A percentile compares a stretch with the other conserved stretches of the same genome.
Conservation (phyloP, 2,797 vertebrate genomes). For the Lacerta bilineata region DNA sequence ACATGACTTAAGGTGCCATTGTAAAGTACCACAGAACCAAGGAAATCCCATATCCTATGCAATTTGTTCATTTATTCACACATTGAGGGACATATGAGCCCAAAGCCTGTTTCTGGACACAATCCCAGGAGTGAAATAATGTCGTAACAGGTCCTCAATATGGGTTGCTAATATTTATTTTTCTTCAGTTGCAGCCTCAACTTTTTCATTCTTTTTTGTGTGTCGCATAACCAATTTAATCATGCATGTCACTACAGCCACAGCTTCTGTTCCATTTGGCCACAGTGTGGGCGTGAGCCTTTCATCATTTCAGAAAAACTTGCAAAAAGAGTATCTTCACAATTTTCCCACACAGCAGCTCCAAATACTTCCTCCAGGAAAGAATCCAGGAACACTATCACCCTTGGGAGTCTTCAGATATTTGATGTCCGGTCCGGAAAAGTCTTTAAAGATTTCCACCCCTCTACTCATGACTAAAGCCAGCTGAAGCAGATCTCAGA, state of each 20-base stretch:
- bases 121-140: not conserved
- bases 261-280: not conserved
- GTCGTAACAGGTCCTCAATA: not conserved
- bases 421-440: not conserved
- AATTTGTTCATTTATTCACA: not conserved
- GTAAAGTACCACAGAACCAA: not conserved
- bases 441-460: slow-evolving; percentile 4
- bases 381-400: slow-evolving; percentile 1
- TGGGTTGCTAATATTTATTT: not conserved
- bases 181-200: not conserved
- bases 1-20: not conserved
- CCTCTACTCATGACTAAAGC: slow-evolving; percentile 15
- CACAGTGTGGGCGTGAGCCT: not conserved
- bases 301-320: slow-evolving; percentile 18
- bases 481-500: slow-evolving; percentile 39
- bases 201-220: not conserved
- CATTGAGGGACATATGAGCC: not conserved
- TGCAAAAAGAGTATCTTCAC: slow-evolving; percentile 15
- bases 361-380: slow-evolving; percentile 7
- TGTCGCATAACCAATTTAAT: not conserved
- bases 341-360: not conserved
- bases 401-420: slow-evolving; percentile 7
- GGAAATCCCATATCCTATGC: not conserved
- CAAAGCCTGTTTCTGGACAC: not conserved
- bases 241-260: slow-evolving; percentile 25